These are phyloP conservation scores for Bhutanitis thaidina DNA, from an alignment of 2,888 invertebrate genomes.

Conservation along the genomic window DNA sequence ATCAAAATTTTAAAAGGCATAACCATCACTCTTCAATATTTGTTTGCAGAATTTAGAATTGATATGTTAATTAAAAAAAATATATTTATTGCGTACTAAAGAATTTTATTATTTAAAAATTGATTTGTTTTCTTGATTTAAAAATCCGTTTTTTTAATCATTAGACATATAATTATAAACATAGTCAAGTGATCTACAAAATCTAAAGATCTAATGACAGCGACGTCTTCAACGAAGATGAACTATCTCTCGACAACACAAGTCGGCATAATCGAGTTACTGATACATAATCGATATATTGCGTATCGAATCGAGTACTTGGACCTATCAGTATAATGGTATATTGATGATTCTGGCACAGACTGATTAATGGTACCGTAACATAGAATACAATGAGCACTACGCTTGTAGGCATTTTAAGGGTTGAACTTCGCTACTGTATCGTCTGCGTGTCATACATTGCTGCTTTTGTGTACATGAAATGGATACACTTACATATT, in stretches of 20 bases:
- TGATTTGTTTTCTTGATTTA: too few species aligned
- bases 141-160: too few species aligned
- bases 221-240: slow-evolving; percentile 61
- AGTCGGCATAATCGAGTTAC: slow-evolving; percentile 70
- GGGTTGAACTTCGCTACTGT: slow-evolving; percentile 28
- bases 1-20: too few species aligned
- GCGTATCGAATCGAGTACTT: slow-evolving; percentile 72
- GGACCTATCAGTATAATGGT: slow-evolving; percentile 73
- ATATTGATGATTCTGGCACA: slow-evolving; percentile 76
- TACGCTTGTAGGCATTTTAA: slow-evolving; percentile 44
- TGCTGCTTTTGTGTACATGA: slow-evolving; percentile 26
- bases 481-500: neutral
- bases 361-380: slow-evolving; percentile 76
- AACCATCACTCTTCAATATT: too few species aligned
- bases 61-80: too few species aligned
- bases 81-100: too few species aligned
- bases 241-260: slow-evolving; percentile 58
- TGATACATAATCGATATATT: slow-evolving; percentile 70
- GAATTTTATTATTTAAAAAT: too few species aligned
- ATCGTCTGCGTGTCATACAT: slow-evolving; percentile 32
- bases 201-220: slow-evolving; percentile 41
- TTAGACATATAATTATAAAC: neutral
- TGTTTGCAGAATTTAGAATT: too few species aligned
- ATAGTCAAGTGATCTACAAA: slow-evolving; percentile 21
- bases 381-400: slow-evolving; percentile 66